Evolutionary conservation across 2,113 vertebrate species (phyloP), one percentile per base, ranked within the genome.

Genomic region (Aramus guarauna): DNA sequence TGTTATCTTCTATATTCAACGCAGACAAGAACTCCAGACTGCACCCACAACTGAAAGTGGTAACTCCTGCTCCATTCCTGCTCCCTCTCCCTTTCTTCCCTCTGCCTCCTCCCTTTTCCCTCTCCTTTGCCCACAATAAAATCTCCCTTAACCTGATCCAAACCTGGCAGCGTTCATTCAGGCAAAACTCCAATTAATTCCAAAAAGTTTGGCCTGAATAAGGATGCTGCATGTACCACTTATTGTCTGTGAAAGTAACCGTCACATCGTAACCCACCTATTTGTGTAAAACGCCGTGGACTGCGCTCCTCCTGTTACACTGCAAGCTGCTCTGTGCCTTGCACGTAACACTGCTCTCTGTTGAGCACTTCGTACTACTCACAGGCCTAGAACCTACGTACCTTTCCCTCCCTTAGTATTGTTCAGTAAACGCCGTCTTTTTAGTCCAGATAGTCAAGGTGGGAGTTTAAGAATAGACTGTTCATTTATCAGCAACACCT

Each of bases 401-500:
- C 87, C 75, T 90, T 47, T 62, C 36, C 84, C 71, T 72, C 15
- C 13, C 1, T 14, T 3, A 10, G 22, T 0, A 68, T 2, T 63
- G 8, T 11, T 47, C 2, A 1, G 55, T 6, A 85, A 67, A 86
- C 91, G 24, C 41, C 12, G 3, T 27, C 67, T 84, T 92, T 75
- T 69, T 45, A 81, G 72, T 55, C 43, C 24, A 32, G 78, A 76
- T 1, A 63, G n/a, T n/a, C n/a, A n/a, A n/a, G 43, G 53, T 79
- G 72, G 72, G 68, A 92, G 45, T 75, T 72, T 71, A 76, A 80
- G 55, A 90, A 87, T 26, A 78, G 52, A 22, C 17, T 43, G 45
- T 37, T 96, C 48, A 66, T 87, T 92, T 94, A 79, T 30, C 77
- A 80, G 66, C 75, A 92, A 56, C 55, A 56, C n/a, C 45, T 76